Evolutionary conservation across 2,888 invertebrate genomes (phyloP).

Genomic region (Panopea generosa): DNA sequence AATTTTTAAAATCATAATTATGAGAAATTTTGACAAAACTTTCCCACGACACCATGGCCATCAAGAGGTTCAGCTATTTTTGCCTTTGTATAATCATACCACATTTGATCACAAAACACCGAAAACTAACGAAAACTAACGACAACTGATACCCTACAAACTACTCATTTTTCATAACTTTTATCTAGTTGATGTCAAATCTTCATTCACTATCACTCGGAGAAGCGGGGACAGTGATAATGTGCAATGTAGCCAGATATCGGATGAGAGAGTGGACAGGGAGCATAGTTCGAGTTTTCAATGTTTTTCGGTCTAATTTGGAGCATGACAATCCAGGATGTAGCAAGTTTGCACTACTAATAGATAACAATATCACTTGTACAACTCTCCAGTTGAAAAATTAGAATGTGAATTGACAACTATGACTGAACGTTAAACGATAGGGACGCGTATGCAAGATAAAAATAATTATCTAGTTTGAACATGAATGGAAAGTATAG

Average conservation of each 20-base stretch:
- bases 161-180: constrained; percentile 29
- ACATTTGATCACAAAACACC: no score
- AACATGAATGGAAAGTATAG: constrained; percentile 59
- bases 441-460: constrained; percentile 13
- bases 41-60: no score
- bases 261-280: no score
- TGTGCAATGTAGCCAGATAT: no score
- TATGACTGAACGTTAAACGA: constrained; percentile 8
- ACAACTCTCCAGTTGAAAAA: constrained; percentile 28
- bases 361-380: not conserved
- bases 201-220: constrained; percentile 62
- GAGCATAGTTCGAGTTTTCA: not conserved
- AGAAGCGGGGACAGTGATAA: constrained; percentile 2
- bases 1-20: no score
- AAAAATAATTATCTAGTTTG: constrained; percentile 31
- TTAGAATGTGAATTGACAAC: no score
- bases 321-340: not conserved
- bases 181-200: constrained; percentile 52
- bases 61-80: no score
- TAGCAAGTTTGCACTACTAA: not conserved
- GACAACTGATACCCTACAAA: constrained; percentile 9
- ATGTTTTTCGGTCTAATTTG: not conserved
- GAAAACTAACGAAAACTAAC: not conserved
- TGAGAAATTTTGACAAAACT: no score
- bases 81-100: no score